These are phyloP conservation scores for Agriopis leucophaearia DNA, from an alignment of 2,888 invertebrate species.

Conservation along the genomic window DNA sequence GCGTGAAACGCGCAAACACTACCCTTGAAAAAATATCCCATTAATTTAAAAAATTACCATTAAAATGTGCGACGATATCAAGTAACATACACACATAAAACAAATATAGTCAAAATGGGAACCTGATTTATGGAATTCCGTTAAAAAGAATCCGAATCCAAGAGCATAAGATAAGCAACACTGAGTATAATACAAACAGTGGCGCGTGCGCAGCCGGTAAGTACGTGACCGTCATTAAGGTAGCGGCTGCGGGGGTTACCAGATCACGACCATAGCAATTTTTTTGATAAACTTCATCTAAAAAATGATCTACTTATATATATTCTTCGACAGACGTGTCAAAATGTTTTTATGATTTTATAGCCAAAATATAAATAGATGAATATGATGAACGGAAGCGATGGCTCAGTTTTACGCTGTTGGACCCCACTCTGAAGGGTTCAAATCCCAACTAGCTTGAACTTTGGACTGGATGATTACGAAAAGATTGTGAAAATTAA, in stretches of 20 bases:
- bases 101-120: too few species aligned
- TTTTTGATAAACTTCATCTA: background rate
- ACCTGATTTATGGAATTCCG: too few species aligned
- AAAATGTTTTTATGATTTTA: background rate
- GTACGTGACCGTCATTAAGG: constrained; percentile 66
- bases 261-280: constrained; percentile 15
- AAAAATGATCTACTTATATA: background rate
- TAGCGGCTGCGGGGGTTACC: constrained; percentile 40
- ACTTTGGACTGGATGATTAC: too few species aligned
- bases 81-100: too few species aligned
- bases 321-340: background rate
- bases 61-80: too few species aligned
- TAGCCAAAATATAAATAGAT: background rate
- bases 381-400: background rate
- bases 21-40: too few species aligned
- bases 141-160: background rate
- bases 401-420: too few species aligned
- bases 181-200: constrained; percentile 36
- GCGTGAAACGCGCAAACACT: too few species aligned
- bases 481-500: too few species aligned
- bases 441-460: too few species aligned
- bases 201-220: constrained; percentile 56
- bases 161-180: constrained; percentile 4
- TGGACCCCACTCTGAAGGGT: too few species aligned
- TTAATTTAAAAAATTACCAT: too few species aligned